Evolutionary conservation across 2,797 vertebrate species (phyloP).

Genomic region (Vespertilio murinus): DNA sequence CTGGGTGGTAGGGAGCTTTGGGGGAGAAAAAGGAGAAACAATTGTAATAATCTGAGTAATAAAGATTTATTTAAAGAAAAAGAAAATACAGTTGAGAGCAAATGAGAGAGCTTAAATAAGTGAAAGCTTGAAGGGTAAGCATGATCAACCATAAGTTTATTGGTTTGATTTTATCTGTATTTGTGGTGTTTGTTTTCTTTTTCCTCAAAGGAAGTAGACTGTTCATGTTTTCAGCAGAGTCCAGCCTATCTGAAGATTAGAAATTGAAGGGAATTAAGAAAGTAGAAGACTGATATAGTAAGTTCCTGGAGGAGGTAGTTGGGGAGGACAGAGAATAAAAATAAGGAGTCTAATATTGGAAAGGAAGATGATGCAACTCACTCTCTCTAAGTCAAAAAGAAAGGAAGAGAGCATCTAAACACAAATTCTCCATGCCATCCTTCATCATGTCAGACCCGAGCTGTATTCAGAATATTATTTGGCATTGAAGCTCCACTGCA

Average conservation of each 20-base stretch:
- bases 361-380: background rate
- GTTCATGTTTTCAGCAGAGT: background rate
- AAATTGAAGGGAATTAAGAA: background rate
- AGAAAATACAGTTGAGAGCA: background rate
- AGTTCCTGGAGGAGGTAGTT: background rate
- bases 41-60: no score
- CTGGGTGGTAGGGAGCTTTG: no score
- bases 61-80: no score
- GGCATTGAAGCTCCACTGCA: background rate
- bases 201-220: background rate
- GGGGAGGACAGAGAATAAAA: background rate
- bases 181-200: background rate
- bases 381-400: background rate
- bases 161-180: background rate
- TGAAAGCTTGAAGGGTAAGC: background rate
- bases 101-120: background rate
- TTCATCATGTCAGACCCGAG: background rate
- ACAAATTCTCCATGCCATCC: background rate
- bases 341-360: background rate
- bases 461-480: background rate
- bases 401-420: background rate
- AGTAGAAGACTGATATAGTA: background rate
- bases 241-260: background rate
- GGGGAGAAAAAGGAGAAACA: no score
- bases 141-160: background rate